These are phyloP conservation scores for Drosophila sucinea DNA, from an alignment of 1,140 invertebrate species.

Conservation along the genomic window DNA sequence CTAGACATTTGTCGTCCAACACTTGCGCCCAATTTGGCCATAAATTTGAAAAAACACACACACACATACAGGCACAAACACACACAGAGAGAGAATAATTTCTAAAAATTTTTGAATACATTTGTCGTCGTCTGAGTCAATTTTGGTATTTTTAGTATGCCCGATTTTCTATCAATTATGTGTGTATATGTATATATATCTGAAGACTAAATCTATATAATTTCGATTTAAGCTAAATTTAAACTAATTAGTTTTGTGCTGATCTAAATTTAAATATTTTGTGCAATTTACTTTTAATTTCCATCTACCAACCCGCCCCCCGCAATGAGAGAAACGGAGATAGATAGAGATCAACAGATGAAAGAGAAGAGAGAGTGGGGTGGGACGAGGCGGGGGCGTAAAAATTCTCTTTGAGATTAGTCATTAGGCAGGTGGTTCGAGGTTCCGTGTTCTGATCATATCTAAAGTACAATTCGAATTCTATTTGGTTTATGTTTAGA, in stretches of 20 bases:
- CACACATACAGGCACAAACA: too few relatives aligned
- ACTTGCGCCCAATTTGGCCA: conserved; percentile 76
- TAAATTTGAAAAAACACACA: conserved; percentile 67
- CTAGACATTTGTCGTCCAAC: conserved; percentile 54
- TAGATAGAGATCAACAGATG: background rate
- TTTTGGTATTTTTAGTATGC: conserved; percentile 70
- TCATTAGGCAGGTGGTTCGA: conserved; percentile 69
- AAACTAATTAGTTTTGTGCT: conserved; percentile 49
- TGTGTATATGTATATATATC: conserved; percentile 41
- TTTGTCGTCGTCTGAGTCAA: conserved; percentile 73
- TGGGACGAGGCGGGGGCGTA: background rate
- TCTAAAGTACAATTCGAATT: conserved; percentile 28
- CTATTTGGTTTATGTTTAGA: conserved; percentile 54
- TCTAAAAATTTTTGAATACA: conserved; percentile 27
- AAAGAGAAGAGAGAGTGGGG: background rate
- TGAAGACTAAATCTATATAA: conserved; percentile 38
- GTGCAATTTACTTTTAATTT: conserved; percentile 55
- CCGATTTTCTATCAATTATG: conserved; percentile 45
- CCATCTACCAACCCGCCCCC: background rate
- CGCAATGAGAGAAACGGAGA: background rate
- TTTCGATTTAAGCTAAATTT: conserved; percentile 57
- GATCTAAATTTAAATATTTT: conserved; percentile 59
- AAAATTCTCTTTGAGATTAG: conserved; percentile 47
- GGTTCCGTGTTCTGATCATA: conserved; percentile 18
- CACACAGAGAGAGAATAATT: conserved; percentile 10